These are phyloP conservation scores for Mongoloraphidia duomilia DNA, from an alignment of 2,888 invertebrate genomes.

Conservation along the genomic window DNA sequence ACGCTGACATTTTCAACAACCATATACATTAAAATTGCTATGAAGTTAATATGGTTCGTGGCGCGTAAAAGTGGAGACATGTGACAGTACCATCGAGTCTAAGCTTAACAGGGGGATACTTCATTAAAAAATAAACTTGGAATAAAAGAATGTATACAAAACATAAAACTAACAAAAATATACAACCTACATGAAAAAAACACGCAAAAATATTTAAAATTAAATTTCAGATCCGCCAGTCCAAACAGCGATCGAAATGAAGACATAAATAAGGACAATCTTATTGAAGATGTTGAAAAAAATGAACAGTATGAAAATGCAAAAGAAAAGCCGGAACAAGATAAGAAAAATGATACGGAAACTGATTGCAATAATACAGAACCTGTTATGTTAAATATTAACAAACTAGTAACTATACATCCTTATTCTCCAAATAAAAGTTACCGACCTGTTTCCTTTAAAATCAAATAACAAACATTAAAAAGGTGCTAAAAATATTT, in stretches of 20 bases:
- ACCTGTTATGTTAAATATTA: not conserved
- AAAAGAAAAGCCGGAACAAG: not conserved
- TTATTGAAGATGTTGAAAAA: not conserved
- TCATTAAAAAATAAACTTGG: too few relatives aligned
- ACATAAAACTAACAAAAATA: not conserved
- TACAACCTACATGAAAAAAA: not conserved
- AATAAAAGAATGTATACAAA: too few relatives aligned
- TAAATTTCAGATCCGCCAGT: not conserved
- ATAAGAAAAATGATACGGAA: not conserved
- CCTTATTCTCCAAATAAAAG: slow-evolving; percentile 1
- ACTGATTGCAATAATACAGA: not conserved
- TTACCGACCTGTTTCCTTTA: slow-evolving; percentile 1
- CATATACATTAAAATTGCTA: too few relatives aligned
- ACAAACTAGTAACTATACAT: not conserved
- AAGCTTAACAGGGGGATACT: too few relatives aligned
- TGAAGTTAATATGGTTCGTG: too few relatives aligned
- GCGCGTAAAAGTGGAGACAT: too few relatives aligned
- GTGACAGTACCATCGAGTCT: too few relatives aligned
- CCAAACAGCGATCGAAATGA: not conserved
- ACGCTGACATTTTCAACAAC: too few relatives aligned
- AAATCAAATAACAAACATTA: not conserved
- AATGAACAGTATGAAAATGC: not conserved
- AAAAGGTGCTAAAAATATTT: too few relatives aligned
- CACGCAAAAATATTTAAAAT: not conserved
- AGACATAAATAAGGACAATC: not conserved